Evolutionary conservation across 1,140 invertebrate species (phyloP), one percentile per base, ranked within the genome.

Genomic region (Carposina sasakii): DNA sequence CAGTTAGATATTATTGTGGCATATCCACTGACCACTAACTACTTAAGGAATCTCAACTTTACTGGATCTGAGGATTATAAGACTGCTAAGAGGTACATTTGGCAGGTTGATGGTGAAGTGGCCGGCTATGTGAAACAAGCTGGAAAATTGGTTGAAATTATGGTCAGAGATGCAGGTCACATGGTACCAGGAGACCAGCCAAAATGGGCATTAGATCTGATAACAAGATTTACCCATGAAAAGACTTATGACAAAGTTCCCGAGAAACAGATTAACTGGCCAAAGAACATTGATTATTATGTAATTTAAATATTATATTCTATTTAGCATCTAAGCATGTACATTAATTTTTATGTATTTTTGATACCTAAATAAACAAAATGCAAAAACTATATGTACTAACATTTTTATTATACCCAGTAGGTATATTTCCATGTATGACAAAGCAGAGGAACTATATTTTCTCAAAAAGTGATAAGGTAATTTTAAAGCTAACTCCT

Each of bases 1-100:
- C 93, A 96, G 65, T 67, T 96, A 26, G 94, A 96, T 68, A 91
- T 96, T 13, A 94, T 96, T 61, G 91, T 95, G 1, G 91, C 93
- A 1, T 94, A 94, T 74, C 90, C 93, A 0, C 64, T 92, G 22
- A 94, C 93, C 0, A 87, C 91, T 36, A 91, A 91, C 57, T 95
- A 92, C 67, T 70, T 96, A 5, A 81, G 81, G 23, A 78, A 89
- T 8, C 69, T 96, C 0, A 85, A 92, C 28, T 96, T 94, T 87
- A 75, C 85, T 19, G 89, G 88, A 1, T 76, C 89, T 0, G 83
- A 89, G 1, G 83, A 88, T 4, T 96, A 94, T 67, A 88, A 87
- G 54, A 87, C 78, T 24, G 88, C 92, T 1, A 68, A 86, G 1
- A 87, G 92, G 46, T 87, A 88, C 28, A 82, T 90, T 6, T 95